Evolutionary conservation across 1,140 invertebrate genomes (phyloP), one percentile per base, ranked within the genome.

Genomic region (Drosophila ironensis): DNA sequence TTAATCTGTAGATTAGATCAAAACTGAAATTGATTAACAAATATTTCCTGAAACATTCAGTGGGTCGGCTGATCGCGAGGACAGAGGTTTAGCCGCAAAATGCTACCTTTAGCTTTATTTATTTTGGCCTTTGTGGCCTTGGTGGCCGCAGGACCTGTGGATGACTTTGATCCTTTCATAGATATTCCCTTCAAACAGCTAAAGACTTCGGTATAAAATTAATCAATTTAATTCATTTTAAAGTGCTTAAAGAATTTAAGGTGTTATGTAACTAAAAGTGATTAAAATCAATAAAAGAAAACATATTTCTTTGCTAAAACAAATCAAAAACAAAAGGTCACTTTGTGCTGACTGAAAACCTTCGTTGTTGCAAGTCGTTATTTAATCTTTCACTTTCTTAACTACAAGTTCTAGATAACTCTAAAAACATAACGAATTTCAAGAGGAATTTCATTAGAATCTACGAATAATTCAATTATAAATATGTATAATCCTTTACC

Each of bases 101-200:
- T 80, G 76, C 19, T 67, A 3, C 71, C 27, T 27, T 19, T 35
- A 40, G 3, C 24, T n/a, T 1, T 70, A 1, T 4, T 50, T 7
- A 38, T 63, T 17, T 51, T 84, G 37, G 52, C 64, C 33, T 9
- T 78, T n/a, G 35, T 71, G 25, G 63, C 59, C n/a, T n/a, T n/a
- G n/a, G n/a, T n/a, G 4, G 5, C 12, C 16, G n/a, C 33, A 2
- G 52, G 6, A 9, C 44, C 28, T 3, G n/a, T 17, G 4, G 25
- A 27, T 0, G 61, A 76, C 1, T 45, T 52, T 42, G 51, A 86
- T 81, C 52, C 78, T 11, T 78, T 56, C 4, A 67, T 82, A 6
- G 81, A 88, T 50, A 75, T 88, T 50, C 81, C 86, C 3, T 82
- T 88, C 7, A 88, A 87, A 27, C 16, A 14, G 5, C 1, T 88